These are phyloP conservation scores for Lamprologus lemairii DNA, from an alignment of 2,113 vertebrate species.

Conservation along the genomic window DNA sequence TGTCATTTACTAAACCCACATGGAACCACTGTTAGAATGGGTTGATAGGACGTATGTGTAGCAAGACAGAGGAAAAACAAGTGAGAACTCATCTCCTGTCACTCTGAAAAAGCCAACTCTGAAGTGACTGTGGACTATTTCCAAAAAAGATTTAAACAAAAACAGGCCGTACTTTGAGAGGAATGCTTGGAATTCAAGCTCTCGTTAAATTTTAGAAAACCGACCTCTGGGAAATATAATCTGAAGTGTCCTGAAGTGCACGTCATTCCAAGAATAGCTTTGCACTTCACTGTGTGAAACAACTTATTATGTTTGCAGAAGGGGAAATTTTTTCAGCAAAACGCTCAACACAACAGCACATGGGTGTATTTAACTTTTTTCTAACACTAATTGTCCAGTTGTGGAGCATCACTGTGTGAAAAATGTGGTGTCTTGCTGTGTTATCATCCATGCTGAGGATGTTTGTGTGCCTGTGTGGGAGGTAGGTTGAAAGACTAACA, in stretches of 20 bases:
- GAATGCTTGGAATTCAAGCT: conserved; percentile 13
- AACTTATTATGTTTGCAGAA: neutral
- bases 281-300: neutral
- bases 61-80: neutral
- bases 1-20: fast-evolving
- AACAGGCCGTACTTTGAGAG: neutral
- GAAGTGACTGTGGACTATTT: neutral
- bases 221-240: neutral
- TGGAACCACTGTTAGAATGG: fast-evolving
- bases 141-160: neutral
- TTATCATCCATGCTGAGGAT: neutral
- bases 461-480: neutral
- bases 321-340: neutral
- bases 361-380: neutral
- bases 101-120: neutral
- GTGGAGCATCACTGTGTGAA: neutral
- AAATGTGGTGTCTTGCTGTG: neutral
- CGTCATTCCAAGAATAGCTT: neutral
- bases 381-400: neutral
- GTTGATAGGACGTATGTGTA: neutral
- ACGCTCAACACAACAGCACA: neutral
- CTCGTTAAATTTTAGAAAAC: neutral
- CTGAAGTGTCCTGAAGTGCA: neutral
- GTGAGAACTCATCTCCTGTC: neutral
- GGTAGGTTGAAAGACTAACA: neutral